These are phyloP conservation scores for Epistrophe eligans DNA, from an alignment of 2,888 invertebrate genomes.

Conservation along the genomic window DNA sequence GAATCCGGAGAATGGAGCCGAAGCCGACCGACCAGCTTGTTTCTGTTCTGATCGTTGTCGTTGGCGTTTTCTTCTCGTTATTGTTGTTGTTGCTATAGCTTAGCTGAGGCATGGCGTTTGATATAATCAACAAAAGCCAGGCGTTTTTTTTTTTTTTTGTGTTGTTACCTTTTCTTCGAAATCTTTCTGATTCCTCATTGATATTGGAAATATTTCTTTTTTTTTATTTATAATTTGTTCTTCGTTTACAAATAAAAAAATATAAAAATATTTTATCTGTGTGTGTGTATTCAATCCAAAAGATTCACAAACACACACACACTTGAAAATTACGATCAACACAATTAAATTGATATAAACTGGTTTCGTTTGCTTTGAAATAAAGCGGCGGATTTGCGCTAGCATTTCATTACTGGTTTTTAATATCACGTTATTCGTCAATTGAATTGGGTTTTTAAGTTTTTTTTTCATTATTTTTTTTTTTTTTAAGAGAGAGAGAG, in stretches of 20 bases:
- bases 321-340: slow-evolving; percentile 22
- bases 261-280: neutral
- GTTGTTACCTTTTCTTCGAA: slow-evolving; percentile 66
- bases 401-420: slow-evolving; percentile 75
- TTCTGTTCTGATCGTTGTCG: slow-evolving; percentile 64
- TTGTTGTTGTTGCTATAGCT: slow-evolving; percentile 20
- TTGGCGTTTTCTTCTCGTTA: slow-evolving; percentile 62
- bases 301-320: neutral
- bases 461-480: slow-evolving; percentile 28
- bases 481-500: slow-evolving; percentile 22
- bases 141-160: slow-evolving; percentile 47
- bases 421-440: slow-evolving; percentile 74
- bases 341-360: slow-evolving; percentile 76
- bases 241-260: slow-evolving; percentile 43
- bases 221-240: slow-evolving; percentile 58
- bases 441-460: slow-evolving; percentile 58
- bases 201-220: slow-evolving; percentile 71
- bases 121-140: slow-evolving; percentile 75
- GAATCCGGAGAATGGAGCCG: slow-evolving; percentile 3
- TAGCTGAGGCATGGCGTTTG: slow-evolving; percentile 68
- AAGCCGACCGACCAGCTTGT: slow-evolving; percentile 27
- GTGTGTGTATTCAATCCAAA: slow-evolving; percentile 7
- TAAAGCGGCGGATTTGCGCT: slow-evolving; percentile 75
- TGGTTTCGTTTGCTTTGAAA: slow-evolving; percentile 67
- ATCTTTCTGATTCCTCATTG: slow-evolving; percentile 75